A percentile compares a stretch with the other conserved stretches of the same genome.
Evolutionary conservation across 2,797 vertebrate species (phyloP).

Genomic region (Tenualosa thibaudeaui): DNA sequence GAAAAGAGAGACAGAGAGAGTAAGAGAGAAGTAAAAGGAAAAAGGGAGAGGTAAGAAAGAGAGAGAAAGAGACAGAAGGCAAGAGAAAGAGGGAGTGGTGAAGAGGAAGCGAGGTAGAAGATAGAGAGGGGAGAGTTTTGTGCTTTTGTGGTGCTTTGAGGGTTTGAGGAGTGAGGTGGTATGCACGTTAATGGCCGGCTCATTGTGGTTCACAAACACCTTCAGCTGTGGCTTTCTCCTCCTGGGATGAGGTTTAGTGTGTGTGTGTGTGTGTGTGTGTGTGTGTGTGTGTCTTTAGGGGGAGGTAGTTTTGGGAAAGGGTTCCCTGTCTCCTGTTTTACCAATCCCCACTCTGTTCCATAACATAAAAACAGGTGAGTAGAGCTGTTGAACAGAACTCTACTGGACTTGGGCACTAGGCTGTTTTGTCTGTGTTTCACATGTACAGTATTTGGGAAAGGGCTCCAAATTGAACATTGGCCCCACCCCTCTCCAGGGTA

Average conservation of each 20-base stretch:
- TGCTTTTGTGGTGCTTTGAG: constrained; percentile 16
- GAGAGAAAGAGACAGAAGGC: neutral
- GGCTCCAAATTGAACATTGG: no score
- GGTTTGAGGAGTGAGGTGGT: constrained; percentile 36
- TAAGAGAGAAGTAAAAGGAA: neutral
- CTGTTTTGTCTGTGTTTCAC: neutral
- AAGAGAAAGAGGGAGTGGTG: neutral
- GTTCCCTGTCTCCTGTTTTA: constrained; percentile 30
- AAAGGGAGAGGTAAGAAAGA: neutral
- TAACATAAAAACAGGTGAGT: neutral
- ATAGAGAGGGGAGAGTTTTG: constrained; percentile 20
- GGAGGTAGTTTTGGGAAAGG: constrained; percentile 30
- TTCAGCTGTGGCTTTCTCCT: constrained; percentile 13
- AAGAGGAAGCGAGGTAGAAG: neutral
- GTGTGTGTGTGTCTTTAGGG: neutral
- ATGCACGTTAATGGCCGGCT: constrained; percentile 35
- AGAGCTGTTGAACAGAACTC: neutral
- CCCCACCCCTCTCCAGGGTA: no score
- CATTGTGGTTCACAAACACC: constrained; percentile 44
- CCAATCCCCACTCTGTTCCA: constrained; percentile 19
- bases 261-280: neutral
- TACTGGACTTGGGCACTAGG: neutral
- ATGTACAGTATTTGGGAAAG: neutral
- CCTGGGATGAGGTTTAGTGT: neutral
- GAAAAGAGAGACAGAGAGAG: neutral